Percentiles rank a stretch among this genome's conserved stretches.
phyloP scores from a whole-genome alignment of 64 coral and sea anemone genomes.

The Dendronephthya gigantea region DNA sequence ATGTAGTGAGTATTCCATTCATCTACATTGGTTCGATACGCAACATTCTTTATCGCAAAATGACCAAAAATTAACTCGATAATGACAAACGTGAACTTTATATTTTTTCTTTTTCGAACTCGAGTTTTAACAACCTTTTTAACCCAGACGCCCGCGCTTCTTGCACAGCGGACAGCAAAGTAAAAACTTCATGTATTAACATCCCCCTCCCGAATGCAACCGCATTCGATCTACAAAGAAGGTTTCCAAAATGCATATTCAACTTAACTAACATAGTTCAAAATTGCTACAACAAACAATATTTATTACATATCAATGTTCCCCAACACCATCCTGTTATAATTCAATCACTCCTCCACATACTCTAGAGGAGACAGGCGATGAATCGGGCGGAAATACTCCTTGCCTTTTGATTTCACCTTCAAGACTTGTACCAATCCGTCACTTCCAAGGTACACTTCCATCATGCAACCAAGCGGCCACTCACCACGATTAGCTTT shows the following conservation, averaged over 20 bases:
- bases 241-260: not conserved
- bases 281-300: not conserved
- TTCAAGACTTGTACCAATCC: not conserved
- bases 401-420: too few relatives aligned
- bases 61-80: too few relatives aligned
- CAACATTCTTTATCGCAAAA: too few relatives aligned
- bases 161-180: too few relatives aligned
- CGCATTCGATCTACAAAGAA: not conserved
- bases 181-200: not conserved
- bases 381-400: not conserved
- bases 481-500: constrained; percentile 31
- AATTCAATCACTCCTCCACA: too few relatives aligned
- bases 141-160: too few relatives aligned
- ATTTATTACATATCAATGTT: not conserved
- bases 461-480: constrained; percentile 22
- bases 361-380: not conserved
- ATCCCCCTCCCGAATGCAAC: not conserved
- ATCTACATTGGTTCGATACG: too few relatives aligned
- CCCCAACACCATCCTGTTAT: not conserved
- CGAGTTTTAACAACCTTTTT: too few relatives aligned
- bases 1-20: constrained; percentile 14
- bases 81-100: too few relatives aligned
- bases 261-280: not conserved
- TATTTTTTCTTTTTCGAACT: too few relatives aligned
- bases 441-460: not conserved